phyloP scores from a whole-genome alignment of 37 sponge, comb jelly and placozoan species.

The Axinella damicornis region DNA sequence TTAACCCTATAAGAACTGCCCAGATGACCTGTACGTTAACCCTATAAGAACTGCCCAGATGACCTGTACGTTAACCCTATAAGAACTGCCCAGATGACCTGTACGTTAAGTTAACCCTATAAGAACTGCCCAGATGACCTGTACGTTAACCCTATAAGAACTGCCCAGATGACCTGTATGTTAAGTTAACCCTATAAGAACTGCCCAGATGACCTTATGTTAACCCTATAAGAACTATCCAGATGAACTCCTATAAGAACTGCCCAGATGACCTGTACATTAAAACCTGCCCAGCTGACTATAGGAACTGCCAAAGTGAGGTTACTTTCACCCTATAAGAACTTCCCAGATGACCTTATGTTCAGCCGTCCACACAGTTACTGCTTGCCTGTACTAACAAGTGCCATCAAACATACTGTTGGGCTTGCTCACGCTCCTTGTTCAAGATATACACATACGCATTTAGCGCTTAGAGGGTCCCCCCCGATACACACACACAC shows the following conservation, averaged over 20 bases:
- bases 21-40: conserved; percentile 82
- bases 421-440: no score
- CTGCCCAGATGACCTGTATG: conserved; percentile 89
- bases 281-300: no score
- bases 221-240: conserved; percentile 66
- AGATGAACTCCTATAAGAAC: conserved; percentile 73
- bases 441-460: no score
- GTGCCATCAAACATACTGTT: no score
- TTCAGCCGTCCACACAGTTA: no score
- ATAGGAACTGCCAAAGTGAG: no score
- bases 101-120: not conserved
- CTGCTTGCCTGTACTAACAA: no score
- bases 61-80: conserved; percentile 75
- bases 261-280: conserved; percentile 49
- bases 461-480: no score
- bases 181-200: conserved; percentile 42
- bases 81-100: conserved; percentile 67
- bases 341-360: not conserved
- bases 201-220: conserved; percentile 87
- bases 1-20: conserved; percentile 81
- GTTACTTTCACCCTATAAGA: not conserved
- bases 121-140: not conserved
- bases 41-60: conserved; percentile 73
- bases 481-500: no score
- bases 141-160: no score